Conservation (phyloP, 64 coral and sea anemone species). For the Porites lutea region DNA sequence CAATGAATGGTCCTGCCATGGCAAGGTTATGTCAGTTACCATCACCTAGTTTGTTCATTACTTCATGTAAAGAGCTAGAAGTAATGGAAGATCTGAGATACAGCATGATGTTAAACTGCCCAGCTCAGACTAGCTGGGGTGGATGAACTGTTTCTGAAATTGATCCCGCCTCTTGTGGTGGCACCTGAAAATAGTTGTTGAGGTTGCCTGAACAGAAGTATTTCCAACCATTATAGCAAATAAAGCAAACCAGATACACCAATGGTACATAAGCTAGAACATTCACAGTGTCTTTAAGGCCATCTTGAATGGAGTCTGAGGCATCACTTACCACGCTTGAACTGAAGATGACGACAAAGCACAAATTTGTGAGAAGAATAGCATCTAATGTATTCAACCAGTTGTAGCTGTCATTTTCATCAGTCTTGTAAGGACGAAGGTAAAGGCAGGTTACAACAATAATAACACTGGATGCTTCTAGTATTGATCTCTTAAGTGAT, state of each 20-base stretch:
- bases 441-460: conserved; percentile 53
- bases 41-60: too few species aligned
- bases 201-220: conserved; percentile 15
- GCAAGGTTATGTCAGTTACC: too few species aligned
- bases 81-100: too few species aligned
- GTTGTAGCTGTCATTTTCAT: conserved; percentile 32
- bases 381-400: conserved; percentile 74
- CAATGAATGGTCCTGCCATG: too few species aligned
- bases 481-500: conserved; percentile 68
- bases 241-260: conserved; percentile 59
- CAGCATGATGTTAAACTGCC: too few species aligned
- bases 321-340: conserved; percentile 61
- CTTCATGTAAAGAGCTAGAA: too few species aligned
- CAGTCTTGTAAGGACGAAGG: conserved; percentile 61
- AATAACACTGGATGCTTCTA: conserved; percentile 48
- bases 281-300: conserved; percentile 25
- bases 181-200: background rate
- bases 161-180: background rate
- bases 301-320: background rate
- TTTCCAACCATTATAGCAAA: conserved; percentile 29
- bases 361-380: conserved; percentile 74
- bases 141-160: background rate
- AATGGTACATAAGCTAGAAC: conserved; percentile 74
- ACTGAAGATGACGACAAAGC: conserved; percentile 71
- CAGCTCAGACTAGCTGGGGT: background rate